These are phyloP conservation scores for Leptopterna dolabrata DNA, from an alignment of 2,888 invertebrate species.

Conservation along the genomic window DNA sequence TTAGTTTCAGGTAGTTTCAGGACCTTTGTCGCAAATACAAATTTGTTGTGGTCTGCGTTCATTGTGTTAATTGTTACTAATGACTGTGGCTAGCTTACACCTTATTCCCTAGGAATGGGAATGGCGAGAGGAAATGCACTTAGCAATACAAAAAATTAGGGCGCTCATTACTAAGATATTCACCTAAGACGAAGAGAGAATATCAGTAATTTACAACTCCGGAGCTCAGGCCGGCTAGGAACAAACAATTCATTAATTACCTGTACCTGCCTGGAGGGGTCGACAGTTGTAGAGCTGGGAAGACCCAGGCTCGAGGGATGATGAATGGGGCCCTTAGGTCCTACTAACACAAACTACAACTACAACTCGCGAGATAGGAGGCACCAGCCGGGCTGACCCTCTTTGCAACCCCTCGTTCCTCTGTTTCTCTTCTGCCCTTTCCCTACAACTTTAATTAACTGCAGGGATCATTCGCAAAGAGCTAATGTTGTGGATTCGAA, in stretches of 20 bases:
- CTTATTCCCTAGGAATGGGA: neutral
- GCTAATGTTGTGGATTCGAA: constrained; percentile 8
- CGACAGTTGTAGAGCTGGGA: constrained; percentile 15
- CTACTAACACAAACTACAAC: constrained; percentile 36
- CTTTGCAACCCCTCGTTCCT: constrained; percentile 9
- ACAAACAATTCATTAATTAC: constrained; percentile 54
- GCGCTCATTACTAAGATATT: neutral
- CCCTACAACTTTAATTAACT: constrained; percentile 29
- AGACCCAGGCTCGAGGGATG: constrained; percentile 13
- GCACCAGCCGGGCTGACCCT: neutral
- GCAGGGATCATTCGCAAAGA: neutral
- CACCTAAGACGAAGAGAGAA: constrained; percentile 10
- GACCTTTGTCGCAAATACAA: neutral
- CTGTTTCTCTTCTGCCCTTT: neutral
- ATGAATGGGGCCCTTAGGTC: constrained; percentile 47
- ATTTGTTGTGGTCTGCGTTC: neutral
- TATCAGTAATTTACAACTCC: constrained; percentile 33
- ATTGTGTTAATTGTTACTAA: neutral
- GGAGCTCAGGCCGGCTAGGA: neutral
- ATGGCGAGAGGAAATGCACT: neutral
- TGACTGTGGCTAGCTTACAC: neutral
- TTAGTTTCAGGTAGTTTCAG: too few species aligned
- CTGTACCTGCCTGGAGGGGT: constrained; percentile 28
- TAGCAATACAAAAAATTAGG: neutral
- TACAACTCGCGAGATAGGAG: constrained; percentile 18